Base-by-base conservation (phyloP, 2,113 vertebrate species). In the Lagopus muta region DNA sequence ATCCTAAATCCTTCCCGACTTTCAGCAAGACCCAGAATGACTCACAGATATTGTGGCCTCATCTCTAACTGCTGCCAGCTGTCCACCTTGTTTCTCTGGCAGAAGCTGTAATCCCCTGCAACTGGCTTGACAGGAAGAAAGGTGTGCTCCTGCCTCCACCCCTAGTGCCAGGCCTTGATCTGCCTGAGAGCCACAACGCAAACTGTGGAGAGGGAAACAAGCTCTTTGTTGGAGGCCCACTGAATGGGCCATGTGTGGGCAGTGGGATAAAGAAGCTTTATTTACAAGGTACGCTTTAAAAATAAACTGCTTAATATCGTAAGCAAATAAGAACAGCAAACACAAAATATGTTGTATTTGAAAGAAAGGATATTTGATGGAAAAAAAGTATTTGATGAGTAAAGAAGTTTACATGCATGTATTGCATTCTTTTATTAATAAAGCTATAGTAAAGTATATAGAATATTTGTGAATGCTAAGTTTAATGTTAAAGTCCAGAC, bases 1-100 rank as follows among this genome's bases (percentile, higher is more conserved):
- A 45, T 65, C 81, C 50, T 80, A 80, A 92, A 92, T 80, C 47
- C 70, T 61, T 36, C 75, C 75, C 40, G 87, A 77, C 85, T 91
- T 92, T 32, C 50, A 74, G 71, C 73, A 64, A 82, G 38, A 83
- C 65, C 87, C 50, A 45, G 6, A 7, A 4, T 94, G 90, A 93
- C 58, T 86, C 90, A 77, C 0, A 40, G 75, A 32, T 54, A n/a
- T 45, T 18, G 67, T 15, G 50, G 75, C 50, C 88, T 80, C 79
- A 85, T 83, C 67, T 80, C 72, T 14, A 8, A 10, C 89, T 69
- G 89, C 74, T 92, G 78, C 73, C 77, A 64, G 80, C 89, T 88
- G 70, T 30, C 69, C 1, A 8, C 87, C n/a, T n/a, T 14, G 22
- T 45, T 89, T 48, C 74, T 16, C 58, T 60, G 61, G 73, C 57